A percentile compares a stretch with the other conserved stretches of the same genome.
Conservation (phyloP, 2,113 vertebrate genomes). For the Pteruthius melanotis region DNA sequence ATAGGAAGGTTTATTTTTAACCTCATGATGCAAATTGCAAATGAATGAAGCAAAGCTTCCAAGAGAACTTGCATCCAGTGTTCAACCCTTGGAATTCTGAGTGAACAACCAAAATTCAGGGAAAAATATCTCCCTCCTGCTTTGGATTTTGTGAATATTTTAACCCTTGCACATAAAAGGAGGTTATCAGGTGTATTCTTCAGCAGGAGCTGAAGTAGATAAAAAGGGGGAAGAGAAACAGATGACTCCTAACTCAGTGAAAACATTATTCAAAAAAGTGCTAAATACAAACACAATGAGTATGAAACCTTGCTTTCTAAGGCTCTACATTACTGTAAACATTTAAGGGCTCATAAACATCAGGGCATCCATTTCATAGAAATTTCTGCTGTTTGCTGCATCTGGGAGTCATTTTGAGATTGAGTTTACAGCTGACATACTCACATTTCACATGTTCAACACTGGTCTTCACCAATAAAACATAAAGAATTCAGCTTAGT, state of each 20-base stretch:
- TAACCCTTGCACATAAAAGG: neutral
- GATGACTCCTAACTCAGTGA: accelerated
- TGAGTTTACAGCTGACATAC: neutral
- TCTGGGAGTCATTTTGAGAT: accelerated
- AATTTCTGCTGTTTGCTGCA: neutral
- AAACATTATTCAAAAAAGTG: neutral
- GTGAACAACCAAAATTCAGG: accelerated
- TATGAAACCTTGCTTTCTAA: neutral
- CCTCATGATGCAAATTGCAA: neutral
- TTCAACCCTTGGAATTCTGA: accelerated
- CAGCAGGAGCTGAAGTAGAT: neutral
- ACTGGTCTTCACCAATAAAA: accelerated
- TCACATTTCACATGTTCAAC: accelerated
- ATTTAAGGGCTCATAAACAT: accelerated
- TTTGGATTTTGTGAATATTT: neutral
- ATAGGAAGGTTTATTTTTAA: accelerated
- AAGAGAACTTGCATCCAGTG: accelerated
- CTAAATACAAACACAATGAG: accelerated
- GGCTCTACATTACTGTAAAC: accelerated
- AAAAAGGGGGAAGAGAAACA: neutral
- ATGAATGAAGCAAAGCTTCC: accelerated
- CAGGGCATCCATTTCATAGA: neutral
- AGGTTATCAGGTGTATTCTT: neutral
- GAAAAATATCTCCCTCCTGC: accelerated
- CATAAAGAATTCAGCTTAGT: accelerated